Conservation (phyloP, 1,140 invertebrate genomes). For the Tetramorium simillimum region DNA sequence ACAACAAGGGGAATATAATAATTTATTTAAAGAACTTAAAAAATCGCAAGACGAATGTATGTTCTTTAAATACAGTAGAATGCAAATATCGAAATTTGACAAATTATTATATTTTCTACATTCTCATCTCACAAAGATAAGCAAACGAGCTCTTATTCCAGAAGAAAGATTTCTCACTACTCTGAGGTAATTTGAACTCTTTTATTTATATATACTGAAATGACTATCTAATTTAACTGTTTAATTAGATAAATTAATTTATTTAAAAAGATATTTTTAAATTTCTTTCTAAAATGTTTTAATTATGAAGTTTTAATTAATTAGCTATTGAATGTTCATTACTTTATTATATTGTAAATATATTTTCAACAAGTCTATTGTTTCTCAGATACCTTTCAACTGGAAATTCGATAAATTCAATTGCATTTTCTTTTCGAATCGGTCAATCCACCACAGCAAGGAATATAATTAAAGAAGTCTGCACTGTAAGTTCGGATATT, state of each 20-base stretch:
- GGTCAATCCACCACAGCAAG: constrained; percentile 14
- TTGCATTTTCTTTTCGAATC: background rate
- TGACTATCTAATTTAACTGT: too few relatives aligned
- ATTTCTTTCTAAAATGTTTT: too few relatives aligned
- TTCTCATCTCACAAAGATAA: background rate
- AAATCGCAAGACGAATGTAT: background rate
- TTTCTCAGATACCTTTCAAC: background rate
- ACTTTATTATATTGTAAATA: too few relatives aligned
- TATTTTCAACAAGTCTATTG: too few relatives aligned
- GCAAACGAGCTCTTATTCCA: background rate
- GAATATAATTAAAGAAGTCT: constrained; percentile 13
- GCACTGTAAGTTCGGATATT: background rate
- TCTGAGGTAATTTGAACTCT: background rate
- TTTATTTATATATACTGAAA: too few relatives aligned
- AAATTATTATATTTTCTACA: background rate
- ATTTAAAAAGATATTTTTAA: too few relatives aligned
- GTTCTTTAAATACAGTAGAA: too few relatives aligned
- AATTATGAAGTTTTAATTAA: too few relatives aligned
- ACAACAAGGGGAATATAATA: background rate
- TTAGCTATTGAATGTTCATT: too few relatives aligned
- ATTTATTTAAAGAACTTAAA: background rate
- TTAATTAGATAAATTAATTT: too few relatives aligned
- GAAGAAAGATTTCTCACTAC: background rate
- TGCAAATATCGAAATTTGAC: background rate
- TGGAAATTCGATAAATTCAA: background rate